phyloP scores from a whole-genome alignment of 2,113 vertebrate species.

The Stigmatopora argus region DNA sequence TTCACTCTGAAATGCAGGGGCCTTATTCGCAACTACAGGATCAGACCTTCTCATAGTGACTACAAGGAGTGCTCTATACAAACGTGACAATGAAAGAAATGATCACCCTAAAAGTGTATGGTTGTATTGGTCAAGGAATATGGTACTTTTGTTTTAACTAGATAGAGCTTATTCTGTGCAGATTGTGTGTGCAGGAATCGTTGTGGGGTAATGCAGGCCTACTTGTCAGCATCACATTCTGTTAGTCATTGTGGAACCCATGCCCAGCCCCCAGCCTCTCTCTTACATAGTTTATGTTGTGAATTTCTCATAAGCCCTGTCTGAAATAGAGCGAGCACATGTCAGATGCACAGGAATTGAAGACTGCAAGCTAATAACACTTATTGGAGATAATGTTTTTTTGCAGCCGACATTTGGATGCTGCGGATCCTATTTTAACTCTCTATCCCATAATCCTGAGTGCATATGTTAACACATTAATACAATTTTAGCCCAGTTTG shows the following conservation, averaged over 20 bases:
- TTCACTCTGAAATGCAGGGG: conserved; percentile 11
- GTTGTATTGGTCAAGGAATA: background rate
- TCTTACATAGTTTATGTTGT: conserved; percentile 10
- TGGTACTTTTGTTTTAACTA: background rate
- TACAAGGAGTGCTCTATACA: background rate
- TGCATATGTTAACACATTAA: background rate
- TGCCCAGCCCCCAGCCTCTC: conserved; percentile 6
- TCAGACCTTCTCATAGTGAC: background rate
- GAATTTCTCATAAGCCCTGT: conserved; percentile 31
- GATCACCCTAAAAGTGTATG: background rate
- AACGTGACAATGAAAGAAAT: background rate
- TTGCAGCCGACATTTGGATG: background rate
- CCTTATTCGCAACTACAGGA: background rate
- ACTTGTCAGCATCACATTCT: background rate
- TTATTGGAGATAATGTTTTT: conserved; percentile 20
- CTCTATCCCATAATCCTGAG: conserved; percentile 11
- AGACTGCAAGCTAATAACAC: conserved; percentile 34
- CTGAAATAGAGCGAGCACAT: conserved; percentile 43
- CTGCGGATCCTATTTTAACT: background rate
- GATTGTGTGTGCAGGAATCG: background rate
- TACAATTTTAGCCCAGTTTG: too few species aligned
- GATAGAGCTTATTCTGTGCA: background rate
- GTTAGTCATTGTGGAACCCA: conserved; percentile 5
- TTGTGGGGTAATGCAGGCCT: background rate
- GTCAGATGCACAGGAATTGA: conserved; percentile 15